A percentile compares a stretch with the other conserved stretches of the same genome.
These are phyloP conservation scores for Ceyx cyanopectus DNA, from an alignment of 2,113 vertebrate genomes.

Conservation along the genomic window DNA sequence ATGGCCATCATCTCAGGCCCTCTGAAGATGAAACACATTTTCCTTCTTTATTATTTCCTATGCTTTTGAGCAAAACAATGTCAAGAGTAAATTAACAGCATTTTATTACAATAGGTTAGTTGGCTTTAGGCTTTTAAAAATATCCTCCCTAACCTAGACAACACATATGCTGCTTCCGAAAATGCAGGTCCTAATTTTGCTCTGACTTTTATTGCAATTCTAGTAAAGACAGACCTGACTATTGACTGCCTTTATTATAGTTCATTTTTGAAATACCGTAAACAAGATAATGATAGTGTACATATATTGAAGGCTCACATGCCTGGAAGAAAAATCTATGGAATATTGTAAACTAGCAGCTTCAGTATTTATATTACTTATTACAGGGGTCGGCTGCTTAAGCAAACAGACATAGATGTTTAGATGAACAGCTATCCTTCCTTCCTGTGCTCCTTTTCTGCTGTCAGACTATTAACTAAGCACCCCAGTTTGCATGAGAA, in stretches of 20 bases:
- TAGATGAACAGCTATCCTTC: background rate
- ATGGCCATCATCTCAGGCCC: background rate
- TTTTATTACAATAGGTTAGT: background rate
- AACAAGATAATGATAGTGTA: background rate
- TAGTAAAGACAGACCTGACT: background rate
- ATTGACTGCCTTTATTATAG: background rate
- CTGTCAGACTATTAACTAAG: background rate
- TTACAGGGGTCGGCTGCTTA: background rate
- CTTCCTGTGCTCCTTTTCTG: background rate
- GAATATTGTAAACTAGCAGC: background rate
- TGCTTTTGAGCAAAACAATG: slow-evolving; percentile 18
- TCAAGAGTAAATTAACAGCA: background rate
- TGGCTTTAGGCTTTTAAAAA: background rate
- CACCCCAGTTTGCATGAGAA: background rate
- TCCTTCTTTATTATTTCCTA: slow-evolving; percentile 21
- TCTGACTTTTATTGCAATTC: background rate
- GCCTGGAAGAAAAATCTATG: background rate
- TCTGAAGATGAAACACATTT: slow-evolving; percentile 22
- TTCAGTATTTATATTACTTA: background rate
- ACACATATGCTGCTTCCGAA: background rate
- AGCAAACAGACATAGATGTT: background rate
- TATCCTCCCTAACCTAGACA: background rate
- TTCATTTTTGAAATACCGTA: background rate
- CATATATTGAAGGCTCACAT: background rate
- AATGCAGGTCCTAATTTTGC: background rate